Base-by-base conservation (phyloP, 2,113 vertebrate species). In the Chelonoidis abingdonii region DNA sequence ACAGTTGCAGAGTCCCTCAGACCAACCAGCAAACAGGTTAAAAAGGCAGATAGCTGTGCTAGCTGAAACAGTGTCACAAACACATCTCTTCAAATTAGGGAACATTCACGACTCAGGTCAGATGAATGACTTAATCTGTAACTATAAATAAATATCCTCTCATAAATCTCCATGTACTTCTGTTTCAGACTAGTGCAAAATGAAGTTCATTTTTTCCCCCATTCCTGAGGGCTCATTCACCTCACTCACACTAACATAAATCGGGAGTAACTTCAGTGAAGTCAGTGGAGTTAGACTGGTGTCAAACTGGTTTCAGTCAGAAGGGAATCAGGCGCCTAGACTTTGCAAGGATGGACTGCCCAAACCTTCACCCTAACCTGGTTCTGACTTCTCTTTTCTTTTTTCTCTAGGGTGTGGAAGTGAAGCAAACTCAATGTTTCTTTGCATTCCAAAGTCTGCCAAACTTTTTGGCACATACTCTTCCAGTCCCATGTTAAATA, bases 371-470 rank as follows among this genome's bases (percentile, higher is more conserved):
- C 14, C 29, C 59, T 65, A 31, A 35, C 29, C 31, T 16, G 27
- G 59, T 31, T 14, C 29, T 31, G 59, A 14, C 27, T 29, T 65
- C 59, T 35, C 59, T 65, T 35, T 65, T 14, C 13, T 35, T 7
- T 65, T 31, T 59, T 65, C 29, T 65, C 2, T 65, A 17, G 59
- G 59, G 85, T 35, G 83, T 14, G 47, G 80, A 56, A 35, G 56
- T 27, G 54, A 8, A 72, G 44, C 21, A 93, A 88, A 89, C 2
- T 49, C 1, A 79, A 44, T 75, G 38, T 5, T 88, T 65, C 21
- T 95, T 96, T 92, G 72, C 72, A 50, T 3, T 95, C 29, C 56
- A 84, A 49, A 38, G 91, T 88, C 85, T 79, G 44, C 56, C 4
- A 6, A 52, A 85, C 50, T 25, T 57, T 87, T 35, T 85, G 56